Evolutionary conservation across 1,140 invertebrate genomes (phyloP).

Genomic region (Ridgeia piscesae): DNA sequence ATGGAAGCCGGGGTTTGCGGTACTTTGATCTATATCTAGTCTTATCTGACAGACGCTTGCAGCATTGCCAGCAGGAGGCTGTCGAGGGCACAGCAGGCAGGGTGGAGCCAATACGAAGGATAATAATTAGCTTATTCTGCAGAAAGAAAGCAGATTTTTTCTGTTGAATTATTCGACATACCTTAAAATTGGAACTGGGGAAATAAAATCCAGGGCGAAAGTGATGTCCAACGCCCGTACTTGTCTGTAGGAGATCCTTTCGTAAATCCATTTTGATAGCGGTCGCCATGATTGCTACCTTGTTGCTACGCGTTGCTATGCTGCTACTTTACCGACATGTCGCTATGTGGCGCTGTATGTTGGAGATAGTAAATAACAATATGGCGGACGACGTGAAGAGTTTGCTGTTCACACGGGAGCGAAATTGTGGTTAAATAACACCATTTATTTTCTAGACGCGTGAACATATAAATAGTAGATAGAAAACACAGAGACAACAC

Average conservation of each 20-base stretch:
- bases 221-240: conserved; percentile 56
- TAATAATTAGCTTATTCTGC: not conserved
- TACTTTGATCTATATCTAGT: too few species aligned
- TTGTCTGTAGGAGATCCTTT: conserved; percentile 42
- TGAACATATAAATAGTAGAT: not conserved
- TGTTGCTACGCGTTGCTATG: not conserved
- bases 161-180: conserved; percentile 29
- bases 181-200: conserved; percentile 55
- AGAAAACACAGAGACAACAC: not conserved
- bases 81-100: too few species aligned
- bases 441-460: not conserved
- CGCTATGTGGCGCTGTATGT: not conserved
- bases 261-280: conserved; percentile 1
- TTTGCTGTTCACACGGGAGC: not conserved
- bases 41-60: not conserved
- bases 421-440: not conserved
- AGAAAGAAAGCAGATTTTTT: not conserved
- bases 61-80: not conserved
- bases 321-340: not conserved
- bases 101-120: not conserved
- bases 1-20: too few species aligned
- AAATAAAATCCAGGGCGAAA: conserved; percentile 56
- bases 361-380: not conserved
- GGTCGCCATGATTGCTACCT: not conserved
- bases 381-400: not conserved